Evolutionary conservation across 2,113 vertebrate species (phyloP).

Genomic region (Brachyhypopomus occidentalis): DNA sequence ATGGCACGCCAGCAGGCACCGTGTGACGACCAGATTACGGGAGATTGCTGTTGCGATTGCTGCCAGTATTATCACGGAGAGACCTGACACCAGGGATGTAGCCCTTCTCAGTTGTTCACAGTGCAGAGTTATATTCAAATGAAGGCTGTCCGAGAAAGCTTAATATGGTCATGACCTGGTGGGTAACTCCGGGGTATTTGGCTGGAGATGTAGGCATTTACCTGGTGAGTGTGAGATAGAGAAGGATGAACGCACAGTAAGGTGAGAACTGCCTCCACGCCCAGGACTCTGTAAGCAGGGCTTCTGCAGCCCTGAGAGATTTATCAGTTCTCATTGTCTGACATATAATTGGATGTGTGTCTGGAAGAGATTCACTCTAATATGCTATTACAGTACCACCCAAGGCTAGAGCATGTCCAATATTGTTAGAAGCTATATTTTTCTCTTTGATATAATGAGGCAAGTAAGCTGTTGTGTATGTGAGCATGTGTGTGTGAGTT

Average conservation of each 20-base stretch:
- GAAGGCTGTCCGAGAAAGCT: conserved; percentile 41
- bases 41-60: conserved; percentile 21
- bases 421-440: not conserved
- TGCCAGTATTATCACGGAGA: conserved; percentile 28
- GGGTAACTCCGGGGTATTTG: too few species aligned
- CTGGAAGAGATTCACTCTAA: not conserved
- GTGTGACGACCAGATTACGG: conserved; percentile 20
- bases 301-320: not conserved
- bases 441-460: not conserved
- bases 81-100: not conserved
- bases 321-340: conserved; percentile 8
- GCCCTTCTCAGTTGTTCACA: not conserved
- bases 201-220: too few species aligned
- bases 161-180: too few species aligned
- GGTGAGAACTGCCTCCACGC: not conserved
- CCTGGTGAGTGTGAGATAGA: too few species aligned
- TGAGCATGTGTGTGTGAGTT: too few species aligned
- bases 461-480: not conserved
- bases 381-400: conserved; percentile 3
- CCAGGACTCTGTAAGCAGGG: not conserved
- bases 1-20: conserved; percentile 8
- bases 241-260: not conserved
- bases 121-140: not conserved
- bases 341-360: not conserved
- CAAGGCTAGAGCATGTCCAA: not conserved